Evolutionary conservation across 2,888 invertebrate genomes (phyloP).

Genomic region (Himalopsyche kuldschensis): DNA sequence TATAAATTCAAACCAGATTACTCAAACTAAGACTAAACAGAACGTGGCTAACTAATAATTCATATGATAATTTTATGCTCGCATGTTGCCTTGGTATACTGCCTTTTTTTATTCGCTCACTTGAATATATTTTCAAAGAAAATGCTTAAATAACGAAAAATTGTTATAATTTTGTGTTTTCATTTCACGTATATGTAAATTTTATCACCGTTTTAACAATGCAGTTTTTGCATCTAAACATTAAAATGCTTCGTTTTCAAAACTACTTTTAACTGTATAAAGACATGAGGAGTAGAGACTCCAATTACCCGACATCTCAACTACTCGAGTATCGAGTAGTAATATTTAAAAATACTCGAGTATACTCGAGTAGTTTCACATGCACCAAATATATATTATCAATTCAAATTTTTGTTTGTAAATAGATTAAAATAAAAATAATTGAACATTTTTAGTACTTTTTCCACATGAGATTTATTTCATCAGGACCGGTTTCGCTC

Average conservation of each 20-base stretch:
- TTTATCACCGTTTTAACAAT: background rate
- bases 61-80: slow-evolving; percentile 22
- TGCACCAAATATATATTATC: no score
- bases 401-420: no score
- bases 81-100: background rate
- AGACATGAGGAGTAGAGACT: no score
- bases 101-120: background rate
- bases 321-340: no score
- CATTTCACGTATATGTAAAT: background rate
- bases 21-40: background rate
- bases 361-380: no score
- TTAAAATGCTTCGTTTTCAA: background rate
- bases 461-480: no score
- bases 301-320: no score
- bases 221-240: background rate
- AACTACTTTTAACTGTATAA: background rate
- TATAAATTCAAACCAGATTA: slow-evolving; percentile 5
- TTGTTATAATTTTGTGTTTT: background rate
- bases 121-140: background rate
- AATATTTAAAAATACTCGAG: no score
- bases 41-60: slow-evolving; percentile 6
- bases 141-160: background rate
- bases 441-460: no score
- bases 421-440: no score
- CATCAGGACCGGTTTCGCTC: no score